A percentile compares a stretch with the other conserved stretches of the same genome.
Conservation (phyloP, 2,888 invertebrate species). For the Microdon myrmicae region DNA sequence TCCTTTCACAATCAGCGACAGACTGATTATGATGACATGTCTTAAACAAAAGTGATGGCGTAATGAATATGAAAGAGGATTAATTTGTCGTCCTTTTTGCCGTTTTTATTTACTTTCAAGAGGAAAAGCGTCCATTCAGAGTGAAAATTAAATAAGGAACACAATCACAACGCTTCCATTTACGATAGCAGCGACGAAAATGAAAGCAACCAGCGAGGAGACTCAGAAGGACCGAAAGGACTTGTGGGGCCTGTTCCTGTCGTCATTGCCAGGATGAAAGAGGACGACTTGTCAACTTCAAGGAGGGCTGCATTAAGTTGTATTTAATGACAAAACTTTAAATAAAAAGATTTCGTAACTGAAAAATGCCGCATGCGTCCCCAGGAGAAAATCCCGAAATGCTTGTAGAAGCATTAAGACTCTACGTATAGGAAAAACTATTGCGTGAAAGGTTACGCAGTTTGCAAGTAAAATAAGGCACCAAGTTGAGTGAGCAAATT, state of each 20-base stretch:
- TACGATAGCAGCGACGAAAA: slow-evolving; percentile 1
- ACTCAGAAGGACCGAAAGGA: slow-evolving; percentile 20
- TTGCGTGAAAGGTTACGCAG: too few relatives aligned
- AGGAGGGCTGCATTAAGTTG: slow-evolving; percentile 42
- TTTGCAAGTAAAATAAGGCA: too few relatives aligned
- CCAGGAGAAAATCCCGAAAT: too few relatives aligned
- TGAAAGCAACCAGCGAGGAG: too few relatives aligned
- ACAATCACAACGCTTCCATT: slow-evolving; percentile 15
- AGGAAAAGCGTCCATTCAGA: slow-evolving; percentile 42
- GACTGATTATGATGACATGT: slow-evolving; percentile 42
- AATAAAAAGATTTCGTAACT: slow-evolving; percentile 32
- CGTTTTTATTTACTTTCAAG: not conserved
- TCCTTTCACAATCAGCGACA: slow-evolving; percentile 39
- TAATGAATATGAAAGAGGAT: slow-evolving; percentile 43
- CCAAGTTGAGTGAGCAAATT: too few relatives aligned
- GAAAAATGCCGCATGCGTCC: too few relatives aligned
- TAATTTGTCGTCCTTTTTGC: slow-evolving; percentile 35
- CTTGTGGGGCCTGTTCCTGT: slow-evolving; percentile 27
- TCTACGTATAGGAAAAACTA: too few relatives aligned
- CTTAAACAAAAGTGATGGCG: slow-evolving; percentile 28
- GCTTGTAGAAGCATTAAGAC: too few relatives aligned
- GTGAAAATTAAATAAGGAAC: slow-evolving; percentile 42
- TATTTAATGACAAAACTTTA: slow-evolving; percentile 50
- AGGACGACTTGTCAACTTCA: slow-evolving; percentile 26
- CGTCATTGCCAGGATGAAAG: not conserved